phyloP scores from a whole-genome alignment of 2,113 vertebrate species.

The Felis catus region F.catus_Fca126_mat1.0 CM031414.1:139530501-139531000 shows the following conservation, averaged over 20 bases:
- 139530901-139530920: slow-evolving; percentile 99
- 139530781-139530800: slow-evolving; percentile 94
- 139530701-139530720: slow-evolving; percentile 90
- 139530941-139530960: too few relatives aligned
- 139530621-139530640: accelerated
- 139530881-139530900: slow-evolving; percentile 94
- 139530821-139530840: slow-evolving; percentile 94
- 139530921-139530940: slow-evolving; percentile 85
- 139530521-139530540: background rate
- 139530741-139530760: slow-evolving; percentile 95
- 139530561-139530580: background rate
- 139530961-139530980: too few relatives aligned
- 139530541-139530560: too few relatives aligned
- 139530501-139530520: accelerated
- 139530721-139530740: slow-evolving; percentile 97
- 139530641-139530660: background rate
- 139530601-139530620: accelerated
- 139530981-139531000: too few relatives aligned
- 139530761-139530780: slow-evolving; percentile 96
- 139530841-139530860: slow-evolving; percentile 93
- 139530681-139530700: background rate
- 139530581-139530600: accelerated
- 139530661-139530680: too few relatives aligned
- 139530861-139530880: slow-evolving; percentile 92
- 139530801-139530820: slow-evolving; percentile 96